Evolutionary conservation across 37 sponge, comb jelly and placozoan genomes (phyloP), one percentile per base, ranked within the genome.

Genomic region (Ephydatia muelleri): DNA sequence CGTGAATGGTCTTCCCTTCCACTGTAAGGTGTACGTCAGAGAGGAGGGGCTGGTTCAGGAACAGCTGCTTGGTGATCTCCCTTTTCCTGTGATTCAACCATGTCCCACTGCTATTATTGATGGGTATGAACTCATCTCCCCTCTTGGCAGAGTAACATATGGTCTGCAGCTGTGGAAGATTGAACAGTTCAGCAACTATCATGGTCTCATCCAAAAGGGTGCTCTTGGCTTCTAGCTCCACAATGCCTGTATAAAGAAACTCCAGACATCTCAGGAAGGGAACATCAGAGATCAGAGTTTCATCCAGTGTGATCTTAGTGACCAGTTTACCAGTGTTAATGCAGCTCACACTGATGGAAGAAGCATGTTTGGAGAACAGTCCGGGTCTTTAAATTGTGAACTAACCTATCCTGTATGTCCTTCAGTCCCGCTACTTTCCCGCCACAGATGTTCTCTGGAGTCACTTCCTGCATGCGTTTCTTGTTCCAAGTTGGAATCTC

Each of bases 31-130:
- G 38, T 5, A 95, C 80, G 49, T 95, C 96, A 43, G 96, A 92
- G 35, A 92, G 67, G 16, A 86, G 49, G 5, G 75, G 26, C 82
- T 92, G 80, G 75, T 85, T 92, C 48, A 95, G 79, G 39, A 96
- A 96, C 34, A 96, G 80, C 28, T 87, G 37, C 75, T 93, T 93
- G 35, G 90, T 83, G 12, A 89, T 76, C 22, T 30, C 30, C 19
- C 90, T 80, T 39, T 89, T 88, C 26, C 95, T 73, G 76, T 93
- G 94, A 87, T 93, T 93, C 69, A 96, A 72, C 92, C 92, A 93
- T 0, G 94, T 96, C 0, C 92, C 92, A 35, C 93, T 92, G 75
- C 92, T 91, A 0, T 94, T 94, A 71, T 96, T 96, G 26, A 96
- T 77, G 57, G 12, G 14, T 1, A 57, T 1, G 84, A 87, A 87